phyloP scores from a whole-genome alignment of 2,888 invertebrate species.

The Cantharis nigra region DNA sequence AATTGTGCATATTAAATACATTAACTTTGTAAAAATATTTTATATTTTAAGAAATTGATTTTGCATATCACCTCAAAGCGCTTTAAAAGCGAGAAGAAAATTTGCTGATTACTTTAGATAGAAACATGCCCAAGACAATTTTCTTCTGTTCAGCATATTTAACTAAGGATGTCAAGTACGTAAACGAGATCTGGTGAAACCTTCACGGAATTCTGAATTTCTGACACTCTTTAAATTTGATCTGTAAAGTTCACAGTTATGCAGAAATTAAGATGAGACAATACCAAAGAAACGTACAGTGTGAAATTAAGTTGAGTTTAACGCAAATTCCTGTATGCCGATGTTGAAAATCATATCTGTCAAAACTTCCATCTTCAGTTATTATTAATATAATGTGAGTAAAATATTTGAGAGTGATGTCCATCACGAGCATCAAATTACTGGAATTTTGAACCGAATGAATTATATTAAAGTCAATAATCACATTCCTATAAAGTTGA shows the following conservation, averaged over 20 bases:
- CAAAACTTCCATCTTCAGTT: neutral
- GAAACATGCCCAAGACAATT: neutral
- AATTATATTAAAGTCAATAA: neutral
- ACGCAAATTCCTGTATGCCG: neutral
- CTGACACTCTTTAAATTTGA: neutral
- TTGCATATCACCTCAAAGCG: no score
- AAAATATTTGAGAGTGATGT: neutral
- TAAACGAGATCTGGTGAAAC: neutral
- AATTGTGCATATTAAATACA: no score
- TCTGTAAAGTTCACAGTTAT: neutral
- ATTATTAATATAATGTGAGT: no score
- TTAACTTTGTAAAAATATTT: no score
- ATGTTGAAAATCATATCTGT: neutral
- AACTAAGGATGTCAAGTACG: no score
- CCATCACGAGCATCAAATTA: neutral
- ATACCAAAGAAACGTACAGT: neutral
- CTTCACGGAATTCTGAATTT: neutral
- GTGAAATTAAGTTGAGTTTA: neutral
- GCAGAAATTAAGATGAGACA: neutral
- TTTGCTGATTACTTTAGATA: no score
- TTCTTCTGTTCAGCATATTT: neutral
- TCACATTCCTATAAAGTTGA: neutral
- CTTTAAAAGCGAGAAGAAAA: no score
- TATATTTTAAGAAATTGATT: no score
- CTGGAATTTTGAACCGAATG: neutral